These are phyloP conservation scores for Pterophyllum scalare DNA, from an alignment of 2,113 vertebrate species.

Conservation along the genomic window DNA sequence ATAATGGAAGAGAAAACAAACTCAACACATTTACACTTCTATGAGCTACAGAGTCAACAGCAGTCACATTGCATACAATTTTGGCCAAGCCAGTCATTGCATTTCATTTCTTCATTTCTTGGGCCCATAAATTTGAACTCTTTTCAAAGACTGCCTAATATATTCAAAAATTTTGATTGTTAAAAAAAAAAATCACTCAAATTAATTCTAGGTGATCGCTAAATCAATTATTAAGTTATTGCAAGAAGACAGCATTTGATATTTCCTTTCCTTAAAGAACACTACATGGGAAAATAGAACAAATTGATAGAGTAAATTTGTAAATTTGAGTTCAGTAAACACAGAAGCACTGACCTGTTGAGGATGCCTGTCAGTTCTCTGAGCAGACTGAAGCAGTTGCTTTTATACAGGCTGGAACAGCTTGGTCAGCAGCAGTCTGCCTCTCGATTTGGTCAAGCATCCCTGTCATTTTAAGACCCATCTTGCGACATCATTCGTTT, in stretches of 20 bases:
- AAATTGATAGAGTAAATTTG: background rate
- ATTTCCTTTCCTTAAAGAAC: background rate
- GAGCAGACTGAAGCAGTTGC: slow-evolving; percentile 41
- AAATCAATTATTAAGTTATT: background rate
- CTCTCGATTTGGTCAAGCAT: slow-evolving; percentile 72
- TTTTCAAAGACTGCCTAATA: background rate
- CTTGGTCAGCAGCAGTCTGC: slow-evolving; percentile 52
- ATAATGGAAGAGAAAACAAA: background rate
- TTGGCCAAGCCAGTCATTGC: background rate
- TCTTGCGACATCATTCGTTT: slow-evolving; percentile 32
- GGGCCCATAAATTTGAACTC: background rate
- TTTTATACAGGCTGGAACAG: slow-evolving; percentile 64
- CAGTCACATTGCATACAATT: background rate
- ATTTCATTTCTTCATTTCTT: no score
- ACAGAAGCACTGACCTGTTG: slow-evolving; percentile 63
- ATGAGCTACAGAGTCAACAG: background rate
- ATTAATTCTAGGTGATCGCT: background rate
- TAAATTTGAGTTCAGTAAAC: background rate
- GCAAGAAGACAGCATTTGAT: background rate
- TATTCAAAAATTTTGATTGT: background rate
- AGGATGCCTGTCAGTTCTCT: slow-evolving; percentile 60
- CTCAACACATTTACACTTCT: background rate
- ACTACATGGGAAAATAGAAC: background rate
- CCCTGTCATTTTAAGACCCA: slow-evolving; percentile 47
- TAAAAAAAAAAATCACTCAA: background rate